A percentile compares a stretch with the other conserved stretches of the same genome.
Evolutionary conservation across 2,113 vertebrate species (phyloP).

Genomic region (Cyprinodon brontotheroides): DNA sequence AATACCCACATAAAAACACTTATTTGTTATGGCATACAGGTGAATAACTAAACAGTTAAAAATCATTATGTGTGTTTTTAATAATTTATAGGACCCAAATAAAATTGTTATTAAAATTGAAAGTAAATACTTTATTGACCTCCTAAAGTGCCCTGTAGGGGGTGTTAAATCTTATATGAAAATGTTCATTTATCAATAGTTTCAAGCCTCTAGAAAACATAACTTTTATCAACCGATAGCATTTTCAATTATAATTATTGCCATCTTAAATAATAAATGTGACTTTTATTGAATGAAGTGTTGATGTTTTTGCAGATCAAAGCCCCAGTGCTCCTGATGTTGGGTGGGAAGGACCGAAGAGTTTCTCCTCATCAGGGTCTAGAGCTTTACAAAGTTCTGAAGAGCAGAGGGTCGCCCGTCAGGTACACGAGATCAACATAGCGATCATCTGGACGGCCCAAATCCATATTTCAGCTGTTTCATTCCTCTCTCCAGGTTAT

Average conservation of each 20-base stretch:
- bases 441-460: background rate
- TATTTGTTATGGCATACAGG: background rate
- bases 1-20: constrained; percentile 17
- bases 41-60: background rate
- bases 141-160: background rate
- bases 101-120: background rate
- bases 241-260: background rate
- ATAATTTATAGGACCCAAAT: background rate
- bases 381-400: constrained; percentile 84
- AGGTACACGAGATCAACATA: constrained; percentile 61
- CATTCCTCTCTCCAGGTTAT: constrained; percentile 70
- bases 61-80: background rate
- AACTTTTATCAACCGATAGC: background rate
- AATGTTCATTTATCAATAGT: background rate
- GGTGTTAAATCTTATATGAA: background rate
- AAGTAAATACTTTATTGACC: background rate
- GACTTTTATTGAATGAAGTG: background rate
- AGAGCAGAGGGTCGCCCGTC: constrained; percentile 75
- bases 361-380: constrained; percentile 84
- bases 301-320: constrained; percentile 70
- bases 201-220: background rate
- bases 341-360: constrained; percentile 80
- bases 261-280: background rate
- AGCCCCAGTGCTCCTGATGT: constrained; percentile 80
- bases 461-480: background rate